Evolutionary conservation across 1,140 invertebrate genomes (phyloP).

Genomic region (Paramacrobiotus metropolitanus): DNA sequence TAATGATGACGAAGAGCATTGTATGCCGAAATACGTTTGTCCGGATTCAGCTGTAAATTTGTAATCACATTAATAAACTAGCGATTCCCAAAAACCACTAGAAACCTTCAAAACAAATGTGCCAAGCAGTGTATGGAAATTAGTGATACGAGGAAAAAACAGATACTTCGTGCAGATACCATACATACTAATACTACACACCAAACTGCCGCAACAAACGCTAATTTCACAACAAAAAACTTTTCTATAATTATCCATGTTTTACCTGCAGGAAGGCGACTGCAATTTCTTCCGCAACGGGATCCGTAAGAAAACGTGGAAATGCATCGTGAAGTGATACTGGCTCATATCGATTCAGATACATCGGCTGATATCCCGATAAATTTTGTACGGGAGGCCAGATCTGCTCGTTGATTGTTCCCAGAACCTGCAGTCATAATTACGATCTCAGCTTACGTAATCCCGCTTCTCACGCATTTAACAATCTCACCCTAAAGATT

Average conservation of each 20-base stretch:
- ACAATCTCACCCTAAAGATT: constrained; percentile 57
- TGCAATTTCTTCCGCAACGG: constrained; percentile 65
- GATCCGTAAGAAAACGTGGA: constrained; percentile 58
- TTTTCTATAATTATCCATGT: too few species aligned
- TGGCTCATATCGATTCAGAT: constrained; percentile 44
- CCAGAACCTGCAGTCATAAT: constrained; percentile 11
- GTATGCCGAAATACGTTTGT: constrained; percentile 56
- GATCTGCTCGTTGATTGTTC: not conserved
- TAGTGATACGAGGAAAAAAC: too few species aligned
- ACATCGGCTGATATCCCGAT: constrained; percentile 28
- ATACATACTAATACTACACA: too few species aligned
- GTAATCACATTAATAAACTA: too few species aligned
- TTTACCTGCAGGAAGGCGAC: constrained; percentile 43
- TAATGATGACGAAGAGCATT: constrained; percentile 67
- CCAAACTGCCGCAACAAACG: too few species aligned
- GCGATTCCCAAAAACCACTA: constrained; percentile 7
- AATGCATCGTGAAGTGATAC: constrained; percentile 59
- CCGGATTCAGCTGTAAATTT: constrained; percentile 57
- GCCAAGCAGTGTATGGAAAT: too few species aligned
- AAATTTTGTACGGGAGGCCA: not conserved
- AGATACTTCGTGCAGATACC: too few species aligned
- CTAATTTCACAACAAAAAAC: too few species aligned
- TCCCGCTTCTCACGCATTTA: not conserved
- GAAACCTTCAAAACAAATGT: too few species aligned
- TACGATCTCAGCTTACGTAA: constrained; percentile 1